phyloP scores from a whole-genome alignment of 2,113 vertebrate species.

The Acanthisitta chloris region DNA sequence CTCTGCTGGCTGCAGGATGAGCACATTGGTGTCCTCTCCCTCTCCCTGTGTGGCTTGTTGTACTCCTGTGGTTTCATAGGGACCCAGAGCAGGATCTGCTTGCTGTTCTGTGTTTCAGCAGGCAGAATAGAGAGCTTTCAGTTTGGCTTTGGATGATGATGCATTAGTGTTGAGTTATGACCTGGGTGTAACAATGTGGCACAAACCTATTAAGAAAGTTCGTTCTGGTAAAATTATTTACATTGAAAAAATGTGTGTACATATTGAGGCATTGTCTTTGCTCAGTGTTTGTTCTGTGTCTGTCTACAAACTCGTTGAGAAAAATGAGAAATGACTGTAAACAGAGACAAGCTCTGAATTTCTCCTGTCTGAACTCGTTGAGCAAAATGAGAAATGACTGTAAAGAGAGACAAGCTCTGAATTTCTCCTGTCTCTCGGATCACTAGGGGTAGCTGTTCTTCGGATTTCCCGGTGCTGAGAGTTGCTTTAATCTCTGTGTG shows the following conservation, averaged over 20 bases:
- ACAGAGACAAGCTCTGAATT: no score
- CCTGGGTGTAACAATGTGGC: background rate
- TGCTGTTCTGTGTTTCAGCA: background rate
- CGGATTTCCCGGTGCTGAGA: background rate
- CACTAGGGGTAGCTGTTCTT: constrained; percentile 62
- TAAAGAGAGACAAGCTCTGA: background rate
- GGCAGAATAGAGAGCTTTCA: background rate
- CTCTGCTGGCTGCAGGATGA: background rate
- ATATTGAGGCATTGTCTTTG: background rate
- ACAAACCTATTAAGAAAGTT: background rate
- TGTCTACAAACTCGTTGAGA: background rate
- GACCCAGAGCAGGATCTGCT: background rate
- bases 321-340: background rate
- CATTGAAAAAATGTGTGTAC: background rate
- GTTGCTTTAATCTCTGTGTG: background rate
- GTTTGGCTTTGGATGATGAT: background rate
- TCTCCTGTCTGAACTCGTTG: background rate
- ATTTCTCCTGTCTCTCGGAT: background rate
- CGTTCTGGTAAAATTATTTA: background rate
- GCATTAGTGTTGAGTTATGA: background rate
- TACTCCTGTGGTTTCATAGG: background rate
- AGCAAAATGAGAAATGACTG: background rate
- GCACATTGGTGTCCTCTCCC: background rate
- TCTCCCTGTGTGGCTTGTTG: no score
- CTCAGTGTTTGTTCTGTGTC: background rate